A percentile compares a stretch with the other conserved stretches of the same genome.
Conservation (phyloP, 2,888 invertebrate genomes). For the Ormyrus thymus region DNA sequence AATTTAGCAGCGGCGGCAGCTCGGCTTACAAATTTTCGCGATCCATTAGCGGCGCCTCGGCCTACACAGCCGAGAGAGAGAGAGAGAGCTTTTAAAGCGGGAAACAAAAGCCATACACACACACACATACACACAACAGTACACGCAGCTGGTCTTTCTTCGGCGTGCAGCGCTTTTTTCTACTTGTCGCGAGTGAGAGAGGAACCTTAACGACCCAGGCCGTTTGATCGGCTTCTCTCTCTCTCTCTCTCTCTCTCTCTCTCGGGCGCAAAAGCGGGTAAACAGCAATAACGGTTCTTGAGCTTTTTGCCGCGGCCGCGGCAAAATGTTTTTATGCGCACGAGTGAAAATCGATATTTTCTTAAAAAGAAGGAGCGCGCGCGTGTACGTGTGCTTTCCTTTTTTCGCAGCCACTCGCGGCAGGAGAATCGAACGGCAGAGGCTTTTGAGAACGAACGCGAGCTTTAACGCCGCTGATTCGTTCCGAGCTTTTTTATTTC, state of each 20-base stretch:
- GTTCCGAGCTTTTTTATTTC: neutral
- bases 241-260: constrained; percentile 2
- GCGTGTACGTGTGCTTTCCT: too few species aligned
- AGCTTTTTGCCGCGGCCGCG: neutral
- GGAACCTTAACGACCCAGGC: constrained; percentile 28
- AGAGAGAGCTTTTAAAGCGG: constrained; percentile 21
- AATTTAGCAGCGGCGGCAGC: neutral
- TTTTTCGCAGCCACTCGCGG: too few species aligned
- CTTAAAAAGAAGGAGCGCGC: neutral
- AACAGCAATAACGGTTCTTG: constrained; percentile 30
- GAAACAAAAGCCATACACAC: constrained; percentile 13
- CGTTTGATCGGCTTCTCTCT: constrained; percentile 39
- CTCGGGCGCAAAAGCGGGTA: neutral
- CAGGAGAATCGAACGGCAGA: too few species aligned
- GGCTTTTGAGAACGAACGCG: neutral
- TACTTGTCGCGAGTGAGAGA: neutral
- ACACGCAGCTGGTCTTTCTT: too few species aligned
- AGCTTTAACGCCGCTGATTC: neutral
- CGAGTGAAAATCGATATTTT: constrained; percentile 29
- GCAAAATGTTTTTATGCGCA: constrained; percentile 25
- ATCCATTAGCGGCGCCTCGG: constrained; percentile 35
- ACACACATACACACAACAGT: too few species aligned
- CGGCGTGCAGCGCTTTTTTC: neutral
- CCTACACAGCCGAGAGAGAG: neutral
- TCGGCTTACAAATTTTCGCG: constrained; percentile 43